Evolutionary conservation across 2,888 invertebrate genomes (phyloP).

Genomic region (Drosophila multiciliata): DNA sequence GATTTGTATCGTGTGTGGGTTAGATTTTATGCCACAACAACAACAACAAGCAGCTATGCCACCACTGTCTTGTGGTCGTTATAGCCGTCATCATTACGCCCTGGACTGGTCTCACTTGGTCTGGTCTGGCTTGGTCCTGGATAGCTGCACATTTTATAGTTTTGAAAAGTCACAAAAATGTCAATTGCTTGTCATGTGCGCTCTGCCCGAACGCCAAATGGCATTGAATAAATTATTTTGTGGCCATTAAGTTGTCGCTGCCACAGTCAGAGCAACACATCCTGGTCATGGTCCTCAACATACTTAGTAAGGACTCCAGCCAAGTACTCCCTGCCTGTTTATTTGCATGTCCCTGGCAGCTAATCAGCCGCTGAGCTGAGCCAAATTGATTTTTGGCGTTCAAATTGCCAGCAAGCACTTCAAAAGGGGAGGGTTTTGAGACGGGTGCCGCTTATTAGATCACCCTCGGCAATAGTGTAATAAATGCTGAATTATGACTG

Average conservation of each 20-base stretch:
- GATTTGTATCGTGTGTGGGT: constrained; percentile 35
- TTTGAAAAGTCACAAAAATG: constrained; percentile 81
- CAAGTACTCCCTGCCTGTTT: constrained; percentile 11
- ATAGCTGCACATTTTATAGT: constrained; percentile 79
- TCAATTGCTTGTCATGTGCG: constrained; percentile 78
- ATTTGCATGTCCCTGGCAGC: constrained; percentile 49
- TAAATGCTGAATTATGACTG: constrained; percentile 73
- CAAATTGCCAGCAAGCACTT: constrained; percentile 1
- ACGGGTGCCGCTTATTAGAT: constrained; percentile 41
- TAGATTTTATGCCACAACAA: constrained; percentile 45
- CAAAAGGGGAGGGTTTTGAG: background rate
- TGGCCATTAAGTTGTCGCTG: constrained; percentile 74
- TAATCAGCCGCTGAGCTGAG: constrained; percentile 51
- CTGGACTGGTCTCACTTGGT: constrained; percentile 48
- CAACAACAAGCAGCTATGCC: constrained; percentile 3
- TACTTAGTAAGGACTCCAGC: constrained; percentile 41
- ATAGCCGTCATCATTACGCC: constrained; percentile 75
- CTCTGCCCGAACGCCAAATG: constrained; percentile 60
- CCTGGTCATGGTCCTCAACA: constrained; percentile 31
- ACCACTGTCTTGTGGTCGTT: constrained; percentile 50
- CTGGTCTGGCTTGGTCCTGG: constrained; percentile 15
- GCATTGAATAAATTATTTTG: constrained; percentile 80
- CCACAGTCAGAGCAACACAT: constrained; percentile 37
- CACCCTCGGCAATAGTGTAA: constrained; percentile 54
- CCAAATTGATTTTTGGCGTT: constrained; percentile 52